A percentile compares a stretch with the other conserved stretches of the same genome.
These are phyloP conservation scores for Meloidogyne floridensis DNA, from an alignment of 1,140 invertebrate genomes.

Conservation along the genomic window DNA sequence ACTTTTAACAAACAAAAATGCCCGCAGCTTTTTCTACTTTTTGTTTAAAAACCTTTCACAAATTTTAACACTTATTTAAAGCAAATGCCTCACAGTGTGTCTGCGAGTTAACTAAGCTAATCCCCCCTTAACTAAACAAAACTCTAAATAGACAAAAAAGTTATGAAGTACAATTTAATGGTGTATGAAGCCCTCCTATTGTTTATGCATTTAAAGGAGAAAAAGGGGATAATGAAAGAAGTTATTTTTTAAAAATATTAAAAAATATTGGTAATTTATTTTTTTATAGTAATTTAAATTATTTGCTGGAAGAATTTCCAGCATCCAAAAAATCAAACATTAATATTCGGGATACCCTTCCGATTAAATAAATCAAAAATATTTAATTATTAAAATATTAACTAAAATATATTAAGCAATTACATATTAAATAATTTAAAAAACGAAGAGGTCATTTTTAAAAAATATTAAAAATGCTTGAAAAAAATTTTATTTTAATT, in stretches of 20 bases:
- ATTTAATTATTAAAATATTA: too few species aligned
- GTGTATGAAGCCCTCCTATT: not conserved
- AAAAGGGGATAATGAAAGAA: not conserved
- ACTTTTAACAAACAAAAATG: not conserved
- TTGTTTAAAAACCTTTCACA: not conserved
- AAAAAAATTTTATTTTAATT: too few species aligned
- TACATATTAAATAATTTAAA: too few species aligned
- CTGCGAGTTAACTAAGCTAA: not conserved
- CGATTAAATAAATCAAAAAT: too few species aligned
- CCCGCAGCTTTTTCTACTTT: too few species aligned
- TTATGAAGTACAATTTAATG: not conserved
- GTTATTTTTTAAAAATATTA: not conserved
- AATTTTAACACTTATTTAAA: not conserved
- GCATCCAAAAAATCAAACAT: too few species aligned
- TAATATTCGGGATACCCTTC: too few species aligned
- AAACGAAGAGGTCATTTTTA: too few species aligned
- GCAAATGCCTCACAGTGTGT: not conserved
- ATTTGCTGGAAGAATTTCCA: too few species aligned
- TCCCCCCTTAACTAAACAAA: not conserved
- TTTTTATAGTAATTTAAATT: too few species aligned
- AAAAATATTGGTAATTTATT: not conserved
- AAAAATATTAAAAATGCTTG: too few species aligned
- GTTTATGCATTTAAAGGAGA: not conserved
- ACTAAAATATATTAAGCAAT: too few species aligned
- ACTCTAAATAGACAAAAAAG: not conserved